Evolutionary conservation across 2,888 invertebrate species (phyloP), one percentile per base, ranked within the genome.

Genomic region (Mongoloraphidia duomilia): DNA sequence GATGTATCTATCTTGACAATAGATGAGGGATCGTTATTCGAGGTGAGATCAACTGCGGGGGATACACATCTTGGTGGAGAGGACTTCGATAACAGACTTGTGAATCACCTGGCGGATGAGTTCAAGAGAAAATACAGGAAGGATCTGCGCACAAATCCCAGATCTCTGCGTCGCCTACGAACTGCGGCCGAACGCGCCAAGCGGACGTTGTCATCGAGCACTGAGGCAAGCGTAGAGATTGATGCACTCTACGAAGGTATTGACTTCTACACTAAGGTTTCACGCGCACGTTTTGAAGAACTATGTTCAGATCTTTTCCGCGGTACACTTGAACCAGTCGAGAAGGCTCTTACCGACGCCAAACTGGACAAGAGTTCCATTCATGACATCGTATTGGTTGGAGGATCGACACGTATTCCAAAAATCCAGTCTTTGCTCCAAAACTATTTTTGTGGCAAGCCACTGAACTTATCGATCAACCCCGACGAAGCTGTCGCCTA

Each of bases 111-210:
- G 43, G 72, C 76, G 12, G 78, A 82, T 8, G 84, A 85, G 65
- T 84, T 84, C 67, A 74, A 79, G 61, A 67, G 82, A 14, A 84
- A 84, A 60, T 80, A 71, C 68, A 78, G 75, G 57, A 83, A 84
- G 63, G 84, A 88, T 61, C 56, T 88, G 52, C 65, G 71, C 12
- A 63, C 65, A 14, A 84, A 83, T 65, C 73, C 80, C 4, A 71
- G 84, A 52, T 80, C 84, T 1, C 62, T 84, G 47, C 70, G 84
- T 44, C 75, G 84, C 44, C 67, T 86, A 44, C 71, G 84, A 59
- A 84, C 84, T 1, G 84, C 84, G 11, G 84, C 84, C 44, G 85
- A 87, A 68, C 71, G 83, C 55, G 85, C 84, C 11, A 86, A 86
- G 64, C 75, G 85, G 49, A 85, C 84, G 1, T 65, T 86, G 10